phyloP scores from a whole-genome alignment of 2,113 vertebrate species.

The Xiphias gladius region DNA sequence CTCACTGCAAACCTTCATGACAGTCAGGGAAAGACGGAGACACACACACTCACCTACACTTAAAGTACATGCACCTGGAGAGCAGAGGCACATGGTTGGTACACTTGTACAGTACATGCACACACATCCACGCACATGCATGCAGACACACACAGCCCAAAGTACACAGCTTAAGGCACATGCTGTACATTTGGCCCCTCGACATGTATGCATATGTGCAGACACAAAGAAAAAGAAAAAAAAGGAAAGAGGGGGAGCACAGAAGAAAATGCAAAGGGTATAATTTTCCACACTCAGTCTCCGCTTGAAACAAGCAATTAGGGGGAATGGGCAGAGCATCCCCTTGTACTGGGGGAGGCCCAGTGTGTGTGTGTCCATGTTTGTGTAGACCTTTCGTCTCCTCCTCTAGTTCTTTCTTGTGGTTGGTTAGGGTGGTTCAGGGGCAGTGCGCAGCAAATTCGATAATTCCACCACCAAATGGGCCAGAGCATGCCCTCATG shows the following conservation, averaged over 20 bases:
- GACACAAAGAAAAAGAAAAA: constrained; percentile 56
- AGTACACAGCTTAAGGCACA: constrained; percentile 19
- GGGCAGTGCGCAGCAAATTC: constrained; percentile 93
- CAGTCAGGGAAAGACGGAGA: neutral
- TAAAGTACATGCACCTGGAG: neutral
- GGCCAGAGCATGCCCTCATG: constrained; percentile 85
- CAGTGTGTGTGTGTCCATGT: constrained; percentile 53
- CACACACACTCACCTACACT: constrained; percentile 8
- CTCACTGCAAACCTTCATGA: neutral
- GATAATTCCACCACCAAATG: constrained; percentile 93
- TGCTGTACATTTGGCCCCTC: constrained; percentile 23
- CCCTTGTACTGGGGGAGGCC: constrained; percentile 74
- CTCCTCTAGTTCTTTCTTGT: constrained; percentile 75
- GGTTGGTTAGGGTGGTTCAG: constrained; percentile 91
- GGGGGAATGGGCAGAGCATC: constrained; percentile 88
- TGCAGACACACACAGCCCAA: constrained; percentile 7
- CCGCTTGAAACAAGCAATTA: constrained; percentile 95
- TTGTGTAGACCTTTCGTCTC: constrained; percentile 68
- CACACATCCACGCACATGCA: neutral
- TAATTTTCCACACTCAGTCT: constrained; percentile 98
- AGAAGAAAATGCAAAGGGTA: constrained; percentile 73
- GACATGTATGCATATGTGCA: constrained; percentile 57
- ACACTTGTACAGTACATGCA: neutral
- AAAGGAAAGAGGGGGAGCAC: constrained; percentile 39
- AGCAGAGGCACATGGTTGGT: neutral